phyloP scores from a whole-genome alignment of 2,888 invertebrate species.

The Liodrosophila aerea region DNA sequence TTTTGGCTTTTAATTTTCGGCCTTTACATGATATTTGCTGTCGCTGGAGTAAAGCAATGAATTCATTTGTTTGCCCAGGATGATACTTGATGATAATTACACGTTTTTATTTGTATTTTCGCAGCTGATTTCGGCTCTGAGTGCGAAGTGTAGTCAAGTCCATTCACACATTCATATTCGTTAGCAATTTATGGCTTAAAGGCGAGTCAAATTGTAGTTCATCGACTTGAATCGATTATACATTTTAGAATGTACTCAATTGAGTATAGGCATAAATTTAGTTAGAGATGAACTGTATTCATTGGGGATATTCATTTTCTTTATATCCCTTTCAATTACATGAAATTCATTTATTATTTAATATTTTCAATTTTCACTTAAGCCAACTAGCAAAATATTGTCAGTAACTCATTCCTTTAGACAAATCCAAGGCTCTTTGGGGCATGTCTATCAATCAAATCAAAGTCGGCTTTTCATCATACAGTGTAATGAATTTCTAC shows the following conservation, averaged over 20 bases:
- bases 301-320: too few relatives aligned
- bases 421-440: neutral
- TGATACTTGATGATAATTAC: slow-evolving; percentile 31
- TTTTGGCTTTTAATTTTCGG: slow-evolving; percentile 20
- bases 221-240: slow-evolving; percentile 44
- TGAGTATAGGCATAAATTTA: too few relatives aligned
- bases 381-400: neutral
- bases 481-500: neutral
- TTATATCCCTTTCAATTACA: too few relatives aligned
- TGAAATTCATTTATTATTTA: neutral
- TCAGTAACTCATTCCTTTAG: neutral
- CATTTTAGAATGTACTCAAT: slow-evolving; percentile 7
- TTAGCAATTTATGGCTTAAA: slow-evolving; percentile 37
- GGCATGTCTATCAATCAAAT: slow-evolving; percentile 31
- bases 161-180: slow-evolving; percentile 33
- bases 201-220: slow-evolving; percentile 34
- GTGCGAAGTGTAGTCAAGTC: neutral
- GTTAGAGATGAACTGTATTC: slow-evolving; percentile 18
- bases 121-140: too few relatives aligned
- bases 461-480: slow-evolving; percentile 4
- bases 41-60: slow-evolving; percentile 20
- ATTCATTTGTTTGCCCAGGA: slow-evolving; percentile 24
- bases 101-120: too few relatives aligned
- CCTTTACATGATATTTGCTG: slow-evolving; percentile 7
- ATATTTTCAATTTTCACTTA: too few relatives aligned